Conservation (phyloP, 1,140 invertebrate genomes). For the Gonioctena quinquepunctata region DNA sequence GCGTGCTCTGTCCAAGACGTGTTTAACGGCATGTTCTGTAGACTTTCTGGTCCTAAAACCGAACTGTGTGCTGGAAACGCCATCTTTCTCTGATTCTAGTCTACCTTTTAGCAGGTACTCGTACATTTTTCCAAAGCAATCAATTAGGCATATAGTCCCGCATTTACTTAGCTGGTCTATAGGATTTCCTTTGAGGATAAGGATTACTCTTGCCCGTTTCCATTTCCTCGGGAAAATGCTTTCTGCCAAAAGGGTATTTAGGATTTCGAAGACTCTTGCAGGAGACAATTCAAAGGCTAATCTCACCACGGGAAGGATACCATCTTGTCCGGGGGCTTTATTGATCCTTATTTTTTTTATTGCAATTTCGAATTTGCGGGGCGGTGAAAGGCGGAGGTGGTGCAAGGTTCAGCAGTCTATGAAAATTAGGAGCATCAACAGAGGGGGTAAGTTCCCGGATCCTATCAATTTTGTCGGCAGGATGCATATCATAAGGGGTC, state of each 20-base stretch:
- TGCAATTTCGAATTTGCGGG: not conserved
- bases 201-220: constrained; percentile 22
- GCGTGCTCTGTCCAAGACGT: too few species aligned
- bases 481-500: not conserved
- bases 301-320: constrained; percentile 3
- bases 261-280: constrained; percentile 5
- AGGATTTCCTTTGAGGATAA: constrained; percentile 1
- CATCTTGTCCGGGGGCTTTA: not conserved
- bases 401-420: not conserved
- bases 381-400: not conserved
- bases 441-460: not conserved
- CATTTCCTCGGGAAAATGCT: constrained; percentile 19
- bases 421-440: not conserved
- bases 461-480: not conserved
- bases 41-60: too few species aligned
- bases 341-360: not conserved
- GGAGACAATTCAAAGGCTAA: not conserved
- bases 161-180: not conserved
- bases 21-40: too few species aligned
- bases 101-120: constrained; percentile 33
- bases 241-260: constrained; percentile 10
- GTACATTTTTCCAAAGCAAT: constrained; percentile 33
- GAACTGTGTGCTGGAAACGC: too few species aligned
- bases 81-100: constrained; percentile 18
- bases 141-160: constrained; percentile 37